Conservation (phyloP, 1,140 invertebrate species). For the Ptiloglossa arizonensis region DNA sequence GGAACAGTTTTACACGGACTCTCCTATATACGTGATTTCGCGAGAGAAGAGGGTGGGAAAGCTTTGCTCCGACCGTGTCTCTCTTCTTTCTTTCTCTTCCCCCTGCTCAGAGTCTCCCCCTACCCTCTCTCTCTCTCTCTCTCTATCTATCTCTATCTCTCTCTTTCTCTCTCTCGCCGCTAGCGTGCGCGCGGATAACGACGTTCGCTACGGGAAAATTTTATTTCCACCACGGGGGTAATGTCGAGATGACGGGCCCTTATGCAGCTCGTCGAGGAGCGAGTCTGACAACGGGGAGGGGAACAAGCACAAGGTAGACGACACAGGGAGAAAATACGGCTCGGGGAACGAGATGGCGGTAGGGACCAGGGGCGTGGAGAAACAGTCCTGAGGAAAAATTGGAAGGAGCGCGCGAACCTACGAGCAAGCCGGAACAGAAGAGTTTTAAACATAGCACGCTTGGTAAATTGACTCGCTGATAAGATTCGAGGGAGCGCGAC, state of each 20-base stretch:
- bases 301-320: neutral
- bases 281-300: constrained; percentile 1
- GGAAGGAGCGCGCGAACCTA: neutral
- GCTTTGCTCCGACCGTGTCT: no score
- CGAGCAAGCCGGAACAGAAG: constrained; percentile 22
- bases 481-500: neutral
- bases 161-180: neutral
- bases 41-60: neutral
- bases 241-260: constrained; percentile 43
- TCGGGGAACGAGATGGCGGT: no score
- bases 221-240: constrained; percentile 29
- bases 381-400: constrained; percentile 8
- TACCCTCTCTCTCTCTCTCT: neutral
- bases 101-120: no score
- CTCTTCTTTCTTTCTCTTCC: no score
- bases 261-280: constrained; percentile 25
- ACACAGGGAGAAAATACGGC: constrained; percentile 2
- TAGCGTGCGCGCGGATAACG: constrained; percentile 16
- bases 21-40: constrained; percentile 12
- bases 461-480: constrained; percentile 40
- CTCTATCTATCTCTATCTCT: neutral
- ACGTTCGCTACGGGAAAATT: constrained; percentile 31
- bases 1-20: constrained; percentile 17
- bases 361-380: no score
- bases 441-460: constrained; percentile 20